Percentiles rank a stretch among this genome's conserved stretches.
phyloP scores from a whole-genome alignment of 2,888 invertebrate species.

The Diadegma fenestrale region DNA sequence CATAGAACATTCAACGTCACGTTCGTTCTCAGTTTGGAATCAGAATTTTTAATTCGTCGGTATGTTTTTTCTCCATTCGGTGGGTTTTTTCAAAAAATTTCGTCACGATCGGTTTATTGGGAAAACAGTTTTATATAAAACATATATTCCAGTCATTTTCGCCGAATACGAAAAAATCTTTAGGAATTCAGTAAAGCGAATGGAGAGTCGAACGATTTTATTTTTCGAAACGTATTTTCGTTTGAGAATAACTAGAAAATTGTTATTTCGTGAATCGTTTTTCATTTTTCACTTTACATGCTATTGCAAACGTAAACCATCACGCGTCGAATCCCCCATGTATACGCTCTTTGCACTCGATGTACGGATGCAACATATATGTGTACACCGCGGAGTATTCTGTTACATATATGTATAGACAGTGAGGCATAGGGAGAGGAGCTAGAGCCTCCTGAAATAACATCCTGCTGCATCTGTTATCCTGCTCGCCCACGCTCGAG shows the following conservation, averaged over 20 bases:
- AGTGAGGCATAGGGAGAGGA: conserved; percentile 19
- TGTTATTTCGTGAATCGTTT: too few relatives aligned
- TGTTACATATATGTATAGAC: not conserved
- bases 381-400: not conserved
- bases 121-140: not conserved
- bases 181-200: not conserved
- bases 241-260: not conserved
- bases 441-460: conserved; percentile 50
- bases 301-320: not conserved
- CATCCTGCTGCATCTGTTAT: conserved; percentile 71
- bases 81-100: not conserved
- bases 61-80: not conserved
- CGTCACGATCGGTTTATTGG: not conserved
- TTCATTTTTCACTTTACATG: too few relatives aligned
- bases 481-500: conserved; percentile 81
- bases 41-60: not conserved
- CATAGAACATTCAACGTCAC: not conserved
- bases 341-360: not conserved
- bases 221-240: not conserved
- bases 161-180: not conserved
- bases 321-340: not conserved
- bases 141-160: not conserved
- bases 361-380: not conserved
- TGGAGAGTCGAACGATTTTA: not conserved
- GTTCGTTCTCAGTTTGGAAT: not conserved